Percentiles rank a stretch among this genome's conserved stretches.
phyloP scores from a whole-genome alignment of 2,113 vertebrate genomes.

The Pelecanoides urinatrix region DNA sequence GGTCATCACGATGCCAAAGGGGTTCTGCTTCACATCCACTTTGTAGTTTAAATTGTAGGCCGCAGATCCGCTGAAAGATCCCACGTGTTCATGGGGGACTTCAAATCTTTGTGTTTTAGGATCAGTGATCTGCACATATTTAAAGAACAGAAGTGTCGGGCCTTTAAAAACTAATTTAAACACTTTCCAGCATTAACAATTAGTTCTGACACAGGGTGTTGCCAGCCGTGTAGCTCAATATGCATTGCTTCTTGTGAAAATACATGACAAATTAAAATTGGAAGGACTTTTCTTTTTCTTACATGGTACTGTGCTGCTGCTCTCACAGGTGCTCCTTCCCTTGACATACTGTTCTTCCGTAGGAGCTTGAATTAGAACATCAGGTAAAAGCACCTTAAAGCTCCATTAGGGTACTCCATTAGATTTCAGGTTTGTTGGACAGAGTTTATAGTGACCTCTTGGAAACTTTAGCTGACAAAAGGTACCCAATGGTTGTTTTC shows the following conservation, averaged over 20 bases:
- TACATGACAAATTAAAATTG: rapidly evolving
- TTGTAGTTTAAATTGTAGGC: background rate
- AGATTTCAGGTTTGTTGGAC: background rate
- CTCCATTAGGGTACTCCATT: background rate
- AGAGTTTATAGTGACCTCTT: background rate
- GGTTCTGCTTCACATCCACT: constrained; percentile 56
- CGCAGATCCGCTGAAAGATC: constrained; percentile 31
- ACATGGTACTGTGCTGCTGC: background rate
- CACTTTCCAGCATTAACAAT: background rate
- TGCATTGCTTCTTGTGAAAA: background rate
- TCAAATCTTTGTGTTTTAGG: constrained; percentile 76
- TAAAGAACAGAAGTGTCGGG: background rate
- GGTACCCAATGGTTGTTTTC: rapidly evolving
- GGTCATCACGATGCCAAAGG: constrained; percentile 81
- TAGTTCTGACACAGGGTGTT: background rate
- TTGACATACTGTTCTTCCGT: background rate
- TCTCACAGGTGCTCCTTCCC: background rate
- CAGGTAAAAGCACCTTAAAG: background rate
- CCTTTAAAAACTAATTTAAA: background rate
- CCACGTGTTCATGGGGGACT: constrained; percentile 85
- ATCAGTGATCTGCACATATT: constrained; percentile 83
- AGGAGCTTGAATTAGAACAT: background rate
- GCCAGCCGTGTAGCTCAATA: background rate
- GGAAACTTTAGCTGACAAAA: background rate
- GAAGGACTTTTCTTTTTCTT: background rate